Evolutionary conservation across 2,888 invertebrate genomes (phyloP).

Genomic region (Geotrupes spiniger): DNA sequence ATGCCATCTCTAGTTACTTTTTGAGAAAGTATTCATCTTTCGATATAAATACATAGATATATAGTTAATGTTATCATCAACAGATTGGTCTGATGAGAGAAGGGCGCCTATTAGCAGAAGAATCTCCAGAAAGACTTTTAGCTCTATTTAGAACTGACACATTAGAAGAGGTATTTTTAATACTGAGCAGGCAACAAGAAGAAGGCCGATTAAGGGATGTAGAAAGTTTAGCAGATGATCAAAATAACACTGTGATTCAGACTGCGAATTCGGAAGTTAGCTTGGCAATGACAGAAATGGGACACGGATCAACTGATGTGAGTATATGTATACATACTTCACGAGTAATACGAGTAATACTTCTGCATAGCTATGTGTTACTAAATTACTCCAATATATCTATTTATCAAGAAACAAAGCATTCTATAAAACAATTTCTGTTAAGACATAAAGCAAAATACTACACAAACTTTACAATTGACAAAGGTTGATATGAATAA

Average conservation of each 20-base stretch:
- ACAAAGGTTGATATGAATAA: too few species aligned
- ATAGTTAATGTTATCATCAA: constrained; percentile 2
- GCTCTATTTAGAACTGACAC: constrained; percentile 66
- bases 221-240: constrained; percentile 28
- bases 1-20: too few species aligned
- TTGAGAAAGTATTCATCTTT: too few species aligned
- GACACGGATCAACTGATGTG: constrained; percentile 27
- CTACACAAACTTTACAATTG: too few species aligned
- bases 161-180: constrained; percentile 85
- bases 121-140: constrained; percentile 72
- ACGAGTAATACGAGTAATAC: too few species aligned
- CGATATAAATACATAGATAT: too few species aligned
- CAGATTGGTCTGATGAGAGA: constrained; percentile 89
- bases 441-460: too few species aligned
- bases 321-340: too few species aligned
- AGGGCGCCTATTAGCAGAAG: constrained; percentile 82
- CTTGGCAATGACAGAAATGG: constrained; percentile 21
- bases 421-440: too few species aligned
- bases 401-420: too few species aligned
- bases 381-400: too few species aligned
- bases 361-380: too few species aligned
- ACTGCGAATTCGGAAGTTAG: constrained; percentile 23
- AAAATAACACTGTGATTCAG: constrained; percentile 19
- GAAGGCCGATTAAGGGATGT: constrained; percentile 40
- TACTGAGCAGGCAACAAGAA: constrained; percentile 66